phyloP scores from a whole-genome alignment of 1,140 invertebrate species.

The Heliconius hermathena region DNA sequence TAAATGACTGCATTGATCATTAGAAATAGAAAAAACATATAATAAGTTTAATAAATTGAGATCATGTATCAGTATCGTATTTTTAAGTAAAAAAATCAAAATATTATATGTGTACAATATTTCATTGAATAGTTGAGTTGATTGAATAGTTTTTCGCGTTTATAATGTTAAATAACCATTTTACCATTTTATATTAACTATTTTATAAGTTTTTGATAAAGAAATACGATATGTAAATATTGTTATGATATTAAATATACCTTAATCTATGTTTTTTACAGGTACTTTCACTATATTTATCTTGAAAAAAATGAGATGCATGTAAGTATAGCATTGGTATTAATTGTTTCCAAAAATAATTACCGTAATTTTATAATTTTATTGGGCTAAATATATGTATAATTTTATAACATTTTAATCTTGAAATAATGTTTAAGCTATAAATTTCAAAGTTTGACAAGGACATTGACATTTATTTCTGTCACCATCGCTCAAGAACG shows the following conservation, averaged over 20 bases:
- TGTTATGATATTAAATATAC: neutral
- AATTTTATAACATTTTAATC: neutral
- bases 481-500: constrained; percentile 67
- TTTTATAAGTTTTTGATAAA: neutral
- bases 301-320: neutral
- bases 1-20: too few relatives aligned
- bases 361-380: neutral
- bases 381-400: neutral
- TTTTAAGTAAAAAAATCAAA: too few relatives aligned
- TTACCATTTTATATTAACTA: too few relatives aligned
- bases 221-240: neutral
- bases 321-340: neutral
- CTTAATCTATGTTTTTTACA: neutral
- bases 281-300: neutral
- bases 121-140: too few relatives aligned
- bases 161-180: too few relatives aligned
- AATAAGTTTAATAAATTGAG: too few relatives aligned
- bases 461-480: constrained; percentile 66
- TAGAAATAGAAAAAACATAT: too few relatives aligned
- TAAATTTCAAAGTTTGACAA: constrained; percentile 36
- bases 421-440: constrained; percentile 17
- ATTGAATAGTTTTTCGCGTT: too few relatives aligned
- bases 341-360: neutral
- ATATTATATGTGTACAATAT: too few relatives aligned
- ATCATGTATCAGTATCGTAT: too few relatives aligned